A percentile compares a stretch with the other conserved stretches of the same genome.
phyloP scores from a whole-genome alignment of 2,797 vertebrate species.

The Bovichtus diacanthus region DNA sequence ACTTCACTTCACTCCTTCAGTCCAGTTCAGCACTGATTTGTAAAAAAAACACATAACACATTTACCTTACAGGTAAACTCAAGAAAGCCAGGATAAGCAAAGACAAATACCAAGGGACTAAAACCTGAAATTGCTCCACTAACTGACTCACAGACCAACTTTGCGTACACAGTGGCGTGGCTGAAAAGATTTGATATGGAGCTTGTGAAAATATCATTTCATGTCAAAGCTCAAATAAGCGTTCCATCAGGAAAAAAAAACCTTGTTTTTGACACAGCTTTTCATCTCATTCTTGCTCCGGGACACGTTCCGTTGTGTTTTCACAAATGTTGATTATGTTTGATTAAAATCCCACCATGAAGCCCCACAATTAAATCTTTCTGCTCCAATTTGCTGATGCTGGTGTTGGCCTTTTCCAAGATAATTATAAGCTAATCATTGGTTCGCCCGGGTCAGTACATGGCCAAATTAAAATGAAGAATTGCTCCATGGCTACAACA shows the following conservation, averaged over 20 bases:
- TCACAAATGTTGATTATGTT: conserved; percentile 21
- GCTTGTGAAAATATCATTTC: not conserved
- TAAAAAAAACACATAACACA: not conserved
- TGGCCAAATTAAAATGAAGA: conserved; percentile 47
- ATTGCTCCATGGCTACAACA: conserved; percentile 32
- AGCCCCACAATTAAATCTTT: conserved; percentile 25
- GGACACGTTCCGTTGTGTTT: conserved; percentile 20
- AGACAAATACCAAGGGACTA: conserved; percentile 19
- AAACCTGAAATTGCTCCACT: conserved; percentile 17
- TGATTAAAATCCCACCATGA: conserved; percentile 24
- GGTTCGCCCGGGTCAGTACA: conserved; percentile 37
- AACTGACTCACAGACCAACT: conserved; percentile 9
- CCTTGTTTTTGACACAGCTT: not conserved
- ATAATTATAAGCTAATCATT: conserved; percentile 57
- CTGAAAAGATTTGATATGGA: not conserved
- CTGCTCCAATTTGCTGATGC: conserved; percentile 37
- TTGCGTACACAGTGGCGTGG: not conserved
- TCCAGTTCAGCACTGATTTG: not conserved
- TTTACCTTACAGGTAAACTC: not conserved
- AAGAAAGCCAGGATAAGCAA: not conserved
- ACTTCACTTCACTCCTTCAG: not conserved
- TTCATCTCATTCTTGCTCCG: conserved; percentile 5
- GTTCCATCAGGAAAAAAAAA: not conserved
- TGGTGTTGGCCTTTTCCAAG: conserved; percentile 30
- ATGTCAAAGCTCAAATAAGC: conserved; percentile 12